Evolutionary conservation across 2,888 invertebrate species (phyloP), one percentile per base, ranked within the genome.

Genomic region (Drosophila atroscutellata): DNA sequence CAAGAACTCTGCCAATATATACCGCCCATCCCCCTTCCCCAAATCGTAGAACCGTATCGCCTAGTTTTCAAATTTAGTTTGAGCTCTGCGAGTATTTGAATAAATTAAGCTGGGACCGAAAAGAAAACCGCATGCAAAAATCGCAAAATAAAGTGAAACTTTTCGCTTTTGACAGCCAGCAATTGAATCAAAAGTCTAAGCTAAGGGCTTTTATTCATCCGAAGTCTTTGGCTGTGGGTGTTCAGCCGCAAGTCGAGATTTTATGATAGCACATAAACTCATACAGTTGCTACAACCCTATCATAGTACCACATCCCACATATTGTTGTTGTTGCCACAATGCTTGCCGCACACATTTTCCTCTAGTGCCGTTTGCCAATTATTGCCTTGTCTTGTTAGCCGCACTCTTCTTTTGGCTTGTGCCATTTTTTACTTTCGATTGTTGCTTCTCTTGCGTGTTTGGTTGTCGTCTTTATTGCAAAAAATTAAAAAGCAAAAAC

Each of bases 1-100:
- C 83, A 86, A 90, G 90, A 86, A 90, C 83, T 75, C 34, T 51
- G 36, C 71, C 75, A 81, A 55, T 66, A 71, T 45, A 15, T 45
- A 0, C 45, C 13, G 3, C 26, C 20, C 0, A 7, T 8, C 3
- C 1, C 15, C 24, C 3, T 7, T 15, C 7, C 2, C 15, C 15
- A 15, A 36, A 4, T 8, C 45, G 72, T 60, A 73, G 74, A 62
- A 75, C 72, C 88, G 79, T 72, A 72, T 59, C 88, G 73, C 42
- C 64, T 63, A 64, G 60, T 51, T 58, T 49, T 47, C 20, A 58
- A 75, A 75, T 57, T 30, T 28, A 62, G 57, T 47, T 36, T 47
- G 15, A 34, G 50, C 34, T 47, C 24, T 24, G 13, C 30, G n/a
- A 11, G 18, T 9, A 72, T 77, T 73, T 54, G 39, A 62, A 69